Percentiles rank a stretch among this genome's conserved stretches.
Evolutionary conservation across 92 coral and sea anemone genomes (phyloP).

Genomic region (Diadumene lineata): DNA sequence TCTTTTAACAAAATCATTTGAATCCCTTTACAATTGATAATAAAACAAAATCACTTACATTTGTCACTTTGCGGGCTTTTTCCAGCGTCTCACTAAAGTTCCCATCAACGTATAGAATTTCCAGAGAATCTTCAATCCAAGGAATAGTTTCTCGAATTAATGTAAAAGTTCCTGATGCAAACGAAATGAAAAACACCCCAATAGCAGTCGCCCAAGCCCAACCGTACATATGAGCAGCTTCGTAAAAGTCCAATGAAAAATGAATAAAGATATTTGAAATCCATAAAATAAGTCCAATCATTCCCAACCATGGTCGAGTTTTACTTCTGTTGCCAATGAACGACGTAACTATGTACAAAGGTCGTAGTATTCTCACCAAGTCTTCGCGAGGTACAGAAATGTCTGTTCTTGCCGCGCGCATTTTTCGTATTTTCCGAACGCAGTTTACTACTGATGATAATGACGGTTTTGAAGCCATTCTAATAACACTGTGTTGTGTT

Average conservation of each 20-base stretch:
- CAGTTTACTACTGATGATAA: conserved; percentile 49
- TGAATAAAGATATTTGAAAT: conserved; percentile 66
- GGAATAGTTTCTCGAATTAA: conserved; percentile 76
- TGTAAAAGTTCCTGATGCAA: conserved; percentile 69
- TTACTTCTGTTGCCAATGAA: conserved; percentile 83
- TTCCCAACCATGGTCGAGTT: conserved; percentile 55
- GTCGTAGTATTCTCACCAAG: conserved; percentile 55
- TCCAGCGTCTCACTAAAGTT: conserved; percentile 82
- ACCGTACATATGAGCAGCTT: conserved; percentile 84
- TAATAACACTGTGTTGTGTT: conserved; percentile 14
- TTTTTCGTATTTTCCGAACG: conserved; percentile 53
- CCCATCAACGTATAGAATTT: conserved; percentile 81
- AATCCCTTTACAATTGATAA: too few species aligned
- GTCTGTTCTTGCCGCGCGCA: conserved; percentile 41
- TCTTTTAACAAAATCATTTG: too few species aligned
- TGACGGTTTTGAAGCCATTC: conserved; percentile 53
- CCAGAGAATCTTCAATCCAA: conserved; percentile 85
- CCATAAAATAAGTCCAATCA: conserved; percentile 75
- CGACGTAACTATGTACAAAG: conserved; percentile 73
- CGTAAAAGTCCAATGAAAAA: conserved; percentile 92
- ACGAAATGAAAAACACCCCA: conserved; percentile 79
- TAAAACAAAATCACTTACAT: conserved; percentile 50
- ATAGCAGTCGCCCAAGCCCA: conserved; percentile 97
- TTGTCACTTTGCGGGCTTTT: conserved; percentile 56
- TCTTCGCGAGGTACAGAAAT: conserved; percentile 52